Base-by-base conservation (phyloP, 2,113 vertebrate species). In the Antigone vipio region DNA sequence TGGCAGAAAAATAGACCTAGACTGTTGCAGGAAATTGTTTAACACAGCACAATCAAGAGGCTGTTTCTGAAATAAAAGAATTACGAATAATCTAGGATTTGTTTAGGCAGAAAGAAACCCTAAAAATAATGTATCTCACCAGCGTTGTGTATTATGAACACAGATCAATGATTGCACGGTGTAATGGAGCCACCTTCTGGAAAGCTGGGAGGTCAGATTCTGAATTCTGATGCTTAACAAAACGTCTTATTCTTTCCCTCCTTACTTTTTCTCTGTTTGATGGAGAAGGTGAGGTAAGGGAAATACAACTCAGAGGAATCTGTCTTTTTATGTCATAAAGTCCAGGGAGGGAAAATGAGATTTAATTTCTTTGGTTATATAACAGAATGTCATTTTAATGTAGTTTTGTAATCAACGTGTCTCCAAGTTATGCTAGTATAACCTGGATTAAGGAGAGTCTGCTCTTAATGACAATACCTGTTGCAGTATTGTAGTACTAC, bases 141-240 rank as follows among this genome's bases (percentile, higher is more conserved):
- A 7, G 19, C 47, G 34, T 32, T 53, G 7, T 58, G 15, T 50
- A 29, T 53, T 53, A 7, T 26, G 17, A 32, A 32, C 30, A 29
- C 29, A 30, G 27, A 30, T 29, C 53, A 55, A 30, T 19, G 60
- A 53, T 72, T 35, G 12, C 5, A 2, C 64, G 18, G 40, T 60
- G 19, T 49, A 42, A 26, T 93, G 55, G 35, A 90, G 92, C 85
- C 92, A 94, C 30, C 78, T 96, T 38, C 74, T 95, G 92, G 89
- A 69, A 73, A 66, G 3, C 10, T 73, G 16, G 2, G 20, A 35
- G 30, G 8, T 29, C 29, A 35, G 22, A 14, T 49, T 40, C 34
- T 91, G 52, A 42, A 7, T 73, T 87, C 64, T 68, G 6, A 12
- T 85, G 6, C 23, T 58, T 85, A 17, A 53, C 6, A 14, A 23